phyloP scores from a whole-genome alignment of 2,113 vertebrate species.

The Clarias macrocephalus region DNA sequence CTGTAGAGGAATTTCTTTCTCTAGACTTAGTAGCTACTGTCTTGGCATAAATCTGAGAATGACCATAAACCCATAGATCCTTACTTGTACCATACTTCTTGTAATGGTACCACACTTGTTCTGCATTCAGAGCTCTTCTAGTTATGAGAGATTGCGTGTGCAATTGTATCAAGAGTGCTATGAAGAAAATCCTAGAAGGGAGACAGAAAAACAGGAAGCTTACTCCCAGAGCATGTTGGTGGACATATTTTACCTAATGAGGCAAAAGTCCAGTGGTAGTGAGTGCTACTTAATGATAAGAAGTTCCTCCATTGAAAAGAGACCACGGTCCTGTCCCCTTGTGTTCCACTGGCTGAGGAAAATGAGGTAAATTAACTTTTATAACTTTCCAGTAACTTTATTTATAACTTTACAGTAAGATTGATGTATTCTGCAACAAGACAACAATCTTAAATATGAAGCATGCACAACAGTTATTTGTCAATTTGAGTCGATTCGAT shows the following conservation, averaged over 20 bases:
- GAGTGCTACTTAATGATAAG: background rate
- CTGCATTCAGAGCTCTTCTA: background rate
- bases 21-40: background rate
- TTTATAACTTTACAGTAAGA: too few species aligned
- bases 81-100: background rate
- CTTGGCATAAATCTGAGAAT: background rate
- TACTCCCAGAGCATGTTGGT: background rate
- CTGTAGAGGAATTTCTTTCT: slow-evolving; percentile 17
- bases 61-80: background rate
- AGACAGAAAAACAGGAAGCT: background rate
- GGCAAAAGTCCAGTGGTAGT: background rate
- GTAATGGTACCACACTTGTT: background rate
- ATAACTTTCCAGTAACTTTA: too few species aligned
- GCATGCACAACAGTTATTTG: background rate
- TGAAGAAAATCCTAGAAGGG: background rate
- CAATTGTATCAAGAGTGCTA: background rate
- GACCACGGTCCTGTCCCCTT: background rate
- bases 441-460: background rate
- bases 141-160: background rate
- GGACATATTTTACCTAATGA: background rate
- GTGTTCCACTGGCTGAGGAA: background rate
- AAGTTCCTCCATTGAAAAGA: background rate
- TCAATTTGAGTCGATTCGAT: too few species aligned
- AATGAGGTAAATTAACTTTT: background rate
- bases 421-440: background rate